These are phyloP conservation scores for Brachionus sp. DNA, from an alignment of 1,140 invertebrate genomes.

Conservation along the genomic window DNA sequence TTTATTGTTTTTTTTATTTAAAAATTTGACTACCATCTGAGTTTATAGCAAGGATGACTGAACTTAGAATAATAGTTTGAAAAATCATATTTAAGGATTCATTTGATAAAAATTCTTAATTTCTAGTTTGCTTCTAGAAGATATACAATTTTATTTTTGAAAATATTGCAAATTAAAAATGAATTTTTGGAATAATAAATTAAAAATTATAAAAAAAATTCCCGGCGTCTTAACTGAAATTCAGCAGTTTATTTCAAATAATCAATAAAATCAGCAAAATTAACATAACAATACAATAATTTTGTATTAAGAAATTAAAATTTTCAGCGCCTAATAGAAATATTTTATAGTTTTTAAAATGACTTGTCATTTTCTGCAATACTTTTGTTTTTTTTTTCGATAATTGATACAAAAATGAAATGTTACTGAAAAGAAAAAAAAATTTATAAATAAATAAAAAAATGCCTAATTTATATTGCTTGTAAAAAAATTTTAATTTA, in stretches of 20 bases:
- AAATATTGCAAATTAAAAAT: neutral
- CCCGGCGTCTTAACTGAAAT: neutral
- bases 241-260: neutral
- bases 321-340: too few relatives aligned
- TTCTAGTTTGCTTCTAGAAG: neutral
- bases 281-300: neutral
- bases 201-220: neutral
- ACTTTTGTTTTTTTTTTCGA: too few relatives aligned
- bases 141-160: neutral
- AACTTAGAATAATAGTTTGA: neutral
- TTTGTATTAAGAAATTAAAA: too few relatives aligned
- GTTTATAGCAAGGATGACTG: neutral
- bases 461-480: too few relatives aligned
- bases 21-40: neutral
- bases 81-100: neutral
- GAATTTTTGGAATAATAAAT: neutral
- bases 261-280: neutral
- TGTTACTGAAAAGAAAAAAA: too few relatives aligned
- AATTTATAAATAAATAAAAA: too few relatives aligned
- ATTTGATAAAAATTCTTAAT: neutral
- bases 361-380: too few relatives aligned
- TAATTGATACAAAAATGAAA: too few relatives aligned
- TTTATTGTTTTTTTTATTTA: neutral
- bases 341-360: too few relatives aligned
- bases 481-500: too few relatives aligned